Percentiles rank a stretch among this genome's conserved stretches.
phyloP scores from a whole-genome alignment of 2,888 invertebrate genomes.

The Melinopterus prodromus region DNA sequence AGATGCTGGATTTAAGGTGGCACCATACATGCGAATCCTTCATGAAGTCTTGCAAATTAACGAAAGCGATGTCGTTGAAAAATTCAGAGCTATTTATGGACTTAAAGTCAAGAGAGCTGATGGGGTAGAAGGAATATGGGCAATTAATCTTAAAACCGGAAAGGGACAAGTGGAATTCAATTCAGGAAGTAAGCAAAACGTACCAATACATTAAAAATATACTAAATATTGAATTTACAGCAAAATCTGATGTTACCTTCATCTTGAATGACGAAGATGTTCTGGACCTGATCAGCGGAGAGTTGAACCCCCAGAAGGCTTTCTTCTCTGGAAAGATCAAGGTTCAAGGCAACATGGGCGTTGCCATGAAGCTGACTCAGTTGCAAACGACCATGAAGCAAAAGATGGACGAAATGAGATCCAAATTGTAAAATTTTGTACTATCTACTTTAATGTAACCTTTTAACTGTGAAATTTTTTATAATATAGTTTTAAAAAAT shows the following conservation, averaged over 20 bases:
- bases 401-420: slow-evolving; percentile 76
- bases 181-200: slow-evolving; percentile 63
- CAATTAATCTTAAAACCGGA: slow-evolving; percentile 90
- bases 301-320: slow-evolving; percentile 94
- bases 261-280: slow-evolving; percentile 90
- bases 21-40: slow-evolving; percentile 81
- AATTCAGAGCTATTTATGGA: slow-evolving; percentile 87
- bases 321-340: slow-evolving; percentile 98
- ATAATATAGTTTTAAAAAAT: neutral
- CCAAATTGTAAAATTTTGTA: slow-evolving; percentile 71
- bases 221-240: slow-evolving; percentile 53
- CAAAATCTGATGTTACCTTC: slow-evolving; percentile 90
- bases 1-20: slow-evolving; percentile 79
- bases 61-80: slow-evolving; percentile 81
- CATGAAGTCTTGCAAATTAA: slow-evolving; percentile 84
- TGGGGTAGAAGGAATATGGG: slow-evolving; percentile 87
- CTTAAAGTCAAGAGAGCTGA: slow-evolving; percentile 86
- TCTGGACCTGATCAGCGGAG: slow-evolving; percentile 86
- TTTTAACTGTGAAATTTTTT: neutral
- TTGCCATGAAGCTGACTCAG: slow-evolving; percentile 93
- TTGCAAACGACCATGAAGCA: slow-evolving; percentile 78
- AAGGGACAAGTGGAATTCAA: slow-evolving; percentile 85
- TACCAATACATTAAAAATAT: slow-evolving; percentile 4
- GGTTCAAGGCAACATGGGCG: slow-evolving; percentile 95
- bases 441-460: neutral